Conservation (phyloP, 2,888 invertebrate species). For the Troilus luridus region DNA sequence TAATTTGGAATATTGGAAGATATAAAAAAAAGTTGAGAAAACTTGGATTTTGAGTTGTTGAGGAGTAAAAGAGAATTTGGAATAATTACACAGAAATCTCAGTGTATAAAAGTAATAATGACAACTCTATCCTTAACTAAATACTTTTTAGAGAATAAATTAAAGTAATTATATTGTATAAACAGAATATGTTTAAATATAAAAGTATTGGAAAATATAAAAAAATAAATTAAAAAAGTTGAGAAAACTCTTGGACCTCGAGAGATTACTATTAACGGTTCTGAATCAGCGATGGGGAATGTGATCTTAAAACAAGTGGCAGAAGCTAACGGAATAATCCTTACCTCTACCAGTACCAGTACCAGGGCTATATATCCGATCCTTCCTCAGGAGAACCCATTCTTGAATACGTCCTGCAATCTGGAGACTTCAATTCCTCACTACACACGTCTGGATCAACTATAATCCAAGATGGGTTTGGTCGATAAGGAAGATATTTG, state of each 20-base stretch:
- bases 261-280: background rate
- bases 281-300: slow-evolving; percentile 20
- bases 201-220: background rate
- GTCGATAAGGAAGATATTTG: background rate
- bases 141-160: too few relatives aligned
- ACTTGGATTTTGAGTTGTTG: too few relatives aligned
- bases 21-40: too few relatives aligned
- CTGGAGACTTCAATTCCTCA: slow-evolving; percentile 45
- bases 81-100: too few relatives aligned
- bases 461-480: background rate
- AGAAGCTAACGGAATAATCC: background rate
- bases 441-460: background rate
- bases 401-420: background rate
- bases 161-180: too few relatives aligned
- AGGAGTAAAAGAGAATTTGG: too few relatives aligned
- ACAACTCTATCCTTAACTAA: too few relatives aligned
- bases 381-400: background rate
- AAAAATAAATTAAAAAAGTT: background rate
- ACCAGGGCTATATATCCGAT: background rate
- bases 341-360: background rate
- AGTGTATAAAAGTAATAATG: too few relatives aligned
- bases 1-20: too few relatives aligned
- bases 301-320: slow-evolving; percentile 18
- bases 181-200: too few relatives aligned
- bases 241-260: background rate